These are phyloP conservation scores for Phoenicopterus ruber DNA, from an alignment of 2,113 vertebrate genomes.

Conservation along the genomic window DNA sequence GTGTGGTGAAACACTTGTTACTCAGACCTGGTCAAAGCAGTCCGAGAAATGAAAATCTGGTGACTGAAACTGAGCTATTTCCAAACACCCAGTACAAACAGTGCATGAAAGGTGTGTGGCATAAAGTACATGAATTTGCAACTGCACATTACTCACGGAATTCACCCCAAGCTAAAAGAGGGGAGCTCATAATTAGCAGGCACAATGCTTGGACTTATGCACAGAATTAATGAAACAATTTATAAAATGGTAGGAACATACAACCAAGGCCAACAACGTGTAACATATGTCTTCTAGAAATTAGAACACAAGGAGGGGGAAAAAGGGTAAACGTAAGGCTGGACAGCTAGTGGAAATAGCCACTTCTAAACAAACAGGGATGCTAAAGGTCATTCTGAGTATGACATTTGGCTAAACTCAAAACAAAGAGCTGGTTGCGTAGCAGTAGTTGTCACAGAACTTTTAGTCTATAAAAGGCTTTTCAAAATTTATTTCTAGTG, in stretches of 20 bases:
- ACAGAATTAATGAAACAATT: not conserved
- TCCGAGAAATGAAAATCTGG: not conserved
- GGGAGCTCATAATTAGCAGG: not conserved
- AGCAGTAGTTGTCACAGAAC: not conserved
- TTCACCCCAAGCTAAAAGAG: not conserved
- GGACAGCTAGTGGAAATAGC: not conserved
- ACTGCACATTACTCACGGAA: not conserved
- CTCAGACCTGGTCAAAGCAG: not conserved
- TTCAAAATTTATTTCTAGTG: not conserved
- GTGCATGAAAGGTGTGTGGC: not conserved
- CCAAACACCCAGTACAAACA: not conserved
- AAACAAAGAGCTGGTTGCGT: not conserved
- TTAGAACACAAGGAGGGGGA: not conserved
- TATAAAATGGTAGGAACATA: not conserved
- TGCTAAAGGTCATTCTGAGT: not conserved
- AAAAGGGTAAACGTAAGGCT: not conserved
- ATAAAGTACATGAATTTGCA: not conserved
- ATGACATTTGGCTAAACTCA: not conserved
- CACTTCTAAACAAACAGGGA: not conserved
- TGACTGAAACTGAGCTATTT: not conserved
- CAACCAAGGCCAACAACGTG: not conserved
- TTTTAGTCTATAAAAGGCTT: not conserved
- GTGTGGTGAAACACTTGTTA: not conserved
- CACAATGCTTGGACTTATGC: not conserved
- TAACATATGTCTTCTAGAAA: not conserved